Percentiles rank a stretch among this genome's conserved stretches.
phyloP scores from a whole-genome alignment of 2,888 invertebrate species.

The Scaptomyza parva region DNA sequence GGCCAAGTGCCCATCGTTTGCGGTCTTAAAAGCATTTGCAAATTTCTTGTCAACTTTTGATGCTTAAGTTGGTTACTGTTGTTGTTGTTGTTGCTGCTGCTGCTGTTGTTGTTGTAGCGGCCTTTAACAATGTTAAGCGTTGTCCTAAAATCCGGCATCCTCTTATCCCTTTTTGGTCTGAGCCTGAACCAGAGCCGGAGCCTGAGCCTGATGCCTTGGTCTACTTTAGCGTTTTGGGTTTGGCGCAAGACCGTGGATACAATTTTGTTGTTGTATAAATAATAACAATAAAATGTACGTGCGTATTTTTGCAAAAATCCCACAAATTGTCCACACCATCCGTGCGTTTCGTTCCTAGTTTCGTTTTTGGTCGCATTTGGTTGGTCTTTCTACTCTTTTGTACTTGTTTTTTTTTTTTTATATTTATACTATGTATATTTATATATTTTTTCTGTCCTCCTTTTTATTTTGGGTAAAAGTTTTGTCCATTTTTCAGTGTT shows the following conservation, averaged over 20 bases:
- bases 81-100: slow-evolving; percentile 10
- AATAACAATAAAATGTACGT: slow-evolving; percentile 71
- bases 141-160: slow-evolving; percentile 26
- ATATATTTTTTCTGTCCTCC: slow-evolving; percentile 13
- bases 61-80: too few species aligned
- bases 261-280: slow-evolving; percentile 59
- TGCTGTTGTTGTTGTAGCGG: slow-evolving; percentile 23
- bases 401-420: background rate
- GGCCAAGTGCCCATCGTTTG: slow-evolving; percentile 31
- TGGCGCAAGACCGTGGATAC: slow-evolving; percentile 32
- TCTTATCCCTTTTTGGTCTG: slow-evolving; percentile 24
- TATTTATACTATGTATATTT: background rate
- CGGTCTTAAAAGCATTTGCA: slow-evolving; percentile 50
- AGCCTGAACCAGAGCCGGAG: too few species aligned
- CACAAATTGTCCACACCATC: slow-evolving; percentile 62
- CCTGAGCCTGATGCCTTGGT: slow-evolving; percentile 7
- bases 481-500: background rate
- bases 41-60: slow-evolving; percentile 28
- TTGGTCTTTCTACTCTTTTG: too few species aligned
- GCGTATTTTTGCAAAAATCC: slow-evolving; percentile 52
- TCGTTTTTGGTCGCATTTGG: slow-evolving; percentile 20
- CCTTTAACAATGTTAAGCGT: slow-evolving; percentile 34
- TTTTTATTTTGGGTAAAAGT: background rate
- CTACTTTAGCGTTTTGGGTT: slow-evolving; percentile 8
- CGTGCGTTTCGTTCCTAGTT: slow-evolving; percentile 28